A percentile compares a stretch with the other conserved stretches of the same genome.
Evolutionary conservation across 2,113 vertebrate genomes (phyloP).

Genomic region (Barnardius zonarius): DNA sequence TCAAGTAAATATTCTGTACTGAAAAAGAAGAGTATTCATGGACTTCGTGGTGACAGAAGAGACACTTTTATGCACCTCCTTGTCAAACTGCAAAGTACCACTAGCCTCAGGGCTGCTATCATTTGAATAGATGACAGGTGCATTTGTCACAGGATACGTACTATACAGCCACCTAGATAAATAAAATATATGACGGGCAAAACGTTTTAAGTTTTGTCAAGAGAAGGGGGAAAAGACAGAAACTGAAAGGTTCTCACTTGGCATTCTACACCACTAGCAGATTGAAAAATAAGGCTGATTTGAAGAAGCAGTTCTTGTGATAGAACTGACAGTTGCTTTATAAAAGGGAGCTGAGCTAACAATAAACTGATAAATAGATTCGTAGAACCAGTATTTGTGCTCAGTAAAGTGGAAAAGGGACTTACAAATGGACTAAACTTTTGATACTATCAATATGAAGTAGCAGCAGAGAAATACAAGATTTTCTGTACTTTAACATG

Average conservation of each 20-base stretch:
- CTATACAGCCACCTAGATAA: background rate
- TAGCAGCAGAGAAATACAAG: background rate
- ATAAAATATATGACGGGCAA: background rate
- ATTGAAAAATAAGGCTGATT: conserved; percentile 20
- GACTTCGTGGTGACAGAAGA: background rate
- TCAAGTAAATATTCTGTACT: background rate
- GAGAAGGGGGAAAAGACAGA: background rate
- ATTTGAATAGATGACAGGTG: background rate
- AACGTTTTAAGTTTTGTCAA: conserved; percentile 3
- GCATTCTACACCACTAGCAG: background rate
- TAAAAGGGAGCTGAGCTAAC: conserved; percentile 26
- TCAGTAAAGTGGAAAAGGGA: background rate
- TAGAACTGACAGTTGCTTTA: conserved; percentile 5
- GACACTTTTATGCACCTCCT: conserved; percentile 12
- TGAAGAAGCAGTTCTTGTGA: conserved; percentile 11
- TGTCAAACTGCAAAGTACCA: conserved; percentile 19
- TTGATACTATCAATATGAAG: background rate
- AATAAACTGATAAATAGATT: conserved; percentile 33
- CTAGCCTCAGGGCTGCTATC: background rate
- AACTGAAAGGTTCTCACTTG: background rate
- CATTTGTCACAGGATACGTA: conserved; percentile 34
- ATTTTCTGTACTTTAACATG: background rate
- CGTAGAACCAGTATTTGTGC: background rate
- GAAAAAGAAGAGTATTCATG: background rate
- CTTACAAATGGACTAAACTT: background rate